These are phyloP conservation scores for Taenioides sp. DNA, from an alignment of 2,797 vertebrate species.

Conservation along the genomic window DNA sequence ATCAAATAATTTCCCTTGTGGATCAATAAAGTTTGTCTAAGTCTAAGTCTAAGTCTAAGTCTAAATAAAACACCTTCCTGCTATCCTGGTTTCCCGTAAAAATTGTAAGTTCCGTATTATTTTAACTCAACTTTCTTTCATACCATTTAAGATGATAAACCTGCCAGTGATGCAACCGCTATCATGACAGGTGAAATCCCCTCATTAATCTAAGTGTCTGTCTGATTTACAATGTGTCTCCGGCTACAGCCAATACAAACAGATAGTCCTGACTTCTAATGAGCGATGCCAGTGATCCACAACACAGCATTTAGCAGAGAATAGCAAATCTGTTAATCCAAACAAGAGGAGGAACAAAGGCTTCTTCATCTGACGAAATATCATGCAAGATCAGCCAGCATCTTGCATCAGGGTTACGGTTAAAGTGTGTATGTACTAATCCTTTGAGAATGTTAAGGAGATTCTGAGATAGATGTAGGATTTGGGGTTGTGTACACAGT, in stretches of 20 bases:
- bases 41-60: too few relatives aligned
- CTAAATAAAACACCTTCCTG: not conserved
- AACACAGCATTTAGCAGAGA: slow-evolving; percentile 8
- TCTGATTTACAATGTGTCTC: slow-evolving; percentile 32
- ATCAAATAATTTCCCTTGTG: too few relatives aligned
- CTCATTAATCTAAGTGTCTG: slow-evolving; percentile 24
- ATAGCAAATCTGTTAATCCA: slow-evolving; percentile 24
- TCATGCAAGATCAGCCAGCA: slow-evolving; percentile 26
- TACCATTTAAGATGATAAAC: slow-evolving; percentile 5
- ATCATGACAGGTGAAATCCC: slow-evolving; percentile 8
- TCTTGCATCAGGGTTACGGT: slow-evolving; percentile 53
- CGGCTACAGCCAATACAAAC: slow-evolving; percentile 41
- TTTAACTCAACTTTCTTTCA: slow-evolving; percentile 32
- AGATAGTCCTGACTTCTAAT: slow-evolving; percentile 18
- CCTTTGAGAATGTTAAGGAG: slow-evolving; percentile 38
- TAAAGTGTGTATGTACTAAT: slow-evolving; percentile 17
- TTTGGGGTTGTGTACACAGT: slow-evolving; percentile 64
- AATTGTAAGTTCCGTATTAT: slow-evolving; percentile 16
- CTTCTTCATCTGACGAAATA: slow-evolving; percentile 42
- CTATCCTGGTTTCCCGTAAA: slow-evolving; percentile 10
- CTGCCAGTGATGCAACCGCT: not conserved
- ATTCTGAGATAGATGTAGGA: slow-evolving; percentile 45
- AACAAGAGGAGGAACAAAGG: slow-evolving; percentile 20
- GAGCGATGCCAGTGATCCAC: slow-evolving; percentile 36
- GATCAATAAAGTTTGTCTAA: too few relatives aligned